A percentile compares a stretch with the other conserved stretches of the same genome.
phyloP scores from a whole-genome alignment of 1,140 invertebrate species.

The Neelides sp. region DNA sequence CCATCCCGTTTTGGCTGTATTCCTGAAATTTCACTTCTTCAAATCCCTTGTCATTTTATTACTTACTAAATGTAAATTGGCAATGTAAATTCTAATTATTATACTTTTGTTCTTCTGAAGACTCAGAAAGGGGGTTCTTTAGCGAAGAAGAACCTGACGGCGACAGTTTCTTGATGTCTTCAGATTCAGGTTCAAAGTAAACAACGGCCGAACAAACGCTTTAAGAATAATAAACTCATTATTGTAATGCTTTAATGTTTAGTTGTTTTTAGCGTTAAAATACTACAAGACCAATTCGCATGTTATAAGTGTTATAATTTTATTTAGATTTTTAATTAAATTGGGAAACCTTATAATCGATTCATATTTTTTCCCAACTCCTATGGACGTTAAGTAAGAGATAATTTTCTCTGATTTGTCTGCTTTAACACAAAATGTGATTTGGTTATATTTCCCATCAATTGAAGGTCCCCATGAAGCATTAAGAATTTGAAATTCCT shows the following conservation, averaged over 20 bases:
- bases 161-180: neutral
- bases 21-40: slow-evolving; percentile 4
- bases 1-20: slow-evolving; percentile 41
- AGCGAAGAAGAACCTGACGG: slow-evolving; percentile 7
- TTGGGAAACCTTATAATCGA: slow-evolving; percentile 10
- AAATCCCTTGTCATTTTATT: slow-evolving; percentile 3
- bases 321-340: neutral
- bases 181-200: neutral
- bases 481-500: neutral
- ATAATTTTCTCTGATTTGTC: slow-evolving; percentile 17
- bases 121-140: neutral
- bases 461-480: neutral
- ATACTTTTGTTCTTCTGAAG: neutral
- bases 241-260: neutral
- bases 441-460: neutral
- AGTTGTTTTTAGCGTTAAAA: neutral
- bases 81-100: neutral
- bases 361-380: slow-evolving; percentile 24
- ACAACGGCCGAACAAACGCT: neutral
- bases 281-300: neutral
- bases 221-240: neutral
- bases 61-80: neutral
- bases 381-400: slow-evolving; percentile 15
- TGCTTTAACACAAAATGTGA: slow-evolving; percentile 11
- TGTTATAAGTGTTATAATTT: neutral